phyloP scores from a whole-genome alignment of 2,888 invertebrate genomes.

The Neria commutata region DNA sequence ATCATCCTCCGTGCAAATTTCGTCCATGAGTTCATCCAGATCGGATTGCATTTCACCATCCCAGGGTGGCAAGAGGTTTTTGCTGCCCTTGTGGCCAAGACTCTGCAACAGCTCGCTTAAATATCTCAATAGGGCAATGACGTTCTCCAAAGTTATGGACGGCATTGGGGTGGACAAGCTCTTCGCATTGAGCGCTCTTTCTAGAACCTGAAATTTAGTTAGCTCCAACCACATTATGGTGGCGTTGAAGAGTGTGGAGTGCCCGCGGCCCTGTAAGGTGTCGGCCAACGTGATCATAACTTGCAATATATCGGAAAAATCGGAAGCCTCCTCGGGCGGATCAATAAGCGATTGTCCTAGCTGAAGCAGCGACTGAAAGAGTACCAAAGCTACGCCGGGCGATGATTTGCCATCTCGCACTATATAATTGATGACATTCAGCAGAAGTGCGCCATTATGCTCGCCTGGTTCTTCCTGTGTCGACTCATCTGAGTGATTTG shows the following conservation, averaged over 20 bases:
- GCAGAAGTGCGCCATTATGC: slow-evolving; percentile 74
- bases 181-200: slow-evolving; percentile 42
- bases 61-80: slow-evolving; percentile 75
- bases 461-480: slow-evolving; percentile 58
- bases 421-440: slow-evolving; percentile 74
- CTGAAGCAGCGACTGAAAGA: slow-evolving; percentile 76
- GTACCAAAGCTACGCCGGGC: slow-evolving; percentile 59
- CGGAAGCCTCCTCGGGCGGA: slow-evolving; percentile 70
- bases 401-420: slow-evolving; percentile 68
- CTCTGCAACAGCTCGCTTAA: slow-evolving; percentile 71
- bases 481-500: slow-evolving; percentile 62
- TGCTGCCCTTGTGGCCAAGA: slow-evolving; percentile 59
- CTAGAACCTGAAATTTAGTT: slow-evolving; percentile 65
- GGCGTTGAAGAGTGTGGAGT: slow-evolving; percentile 80
- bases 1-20: slow-evolving; percentile 90
- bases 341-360: slow-evolving; percentile 72
- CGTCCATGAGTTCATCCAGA: slow-evolving; percentile 84
- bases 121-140: slow-evolving; percentile 84
- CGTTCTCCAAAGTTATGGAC: slow-evolving; percentile 71
- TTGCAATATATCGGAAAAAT: slow-evolving; percentile 77
- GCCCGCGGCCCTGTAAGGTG: slow-evolving; percentile 76
- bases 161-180: slow-evolving; percentile 35
- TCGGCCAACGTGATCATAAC: slow-evolving; percentile 86
- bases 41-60: slow-evolving; percentile 78
- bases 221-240: slow-evolving; percentile 79